A percentile compares a stretch with the other conserved stretches of the same genome.
These are phyloP conservation scores for Catonia carolina DNA, from an alignment of 2,888 invertebrate genomes.

Conservation along the genomic window DNA sequence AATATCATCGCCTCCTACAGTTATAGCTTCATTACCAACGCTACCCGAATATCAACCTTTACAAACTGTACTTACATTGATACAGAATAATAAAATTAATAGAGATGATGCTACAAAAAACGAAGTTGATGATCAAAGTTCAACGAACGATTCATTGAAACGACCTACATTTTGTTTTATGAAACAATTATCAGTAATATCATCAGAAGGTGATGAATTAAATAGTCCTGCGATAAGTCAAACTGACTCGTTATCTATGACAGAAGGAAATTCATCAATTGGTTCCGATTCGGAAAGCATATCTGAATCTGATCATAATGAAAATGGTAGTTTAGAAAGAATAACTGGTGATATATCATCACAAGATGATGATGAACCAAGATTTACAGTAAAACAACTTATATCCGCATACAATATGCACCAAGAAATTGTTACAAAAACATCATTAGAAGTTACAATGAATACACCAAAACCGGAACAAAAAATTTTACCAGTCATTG, in stretches of 20 bases:
- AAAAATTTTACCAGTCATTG: constrained; percentile 22
- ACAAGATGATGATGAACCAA: constrained; percentile 39
- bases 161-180: constrained; percentile 15
- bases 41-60: constrained; percentile 12
- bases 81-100: constrained; percentile 15
- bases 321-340: constrained; percentile 28
- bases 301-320: constrained; percentile 21
- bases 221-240: neutral
- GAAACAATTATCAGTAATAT: constrained; percentile 17
- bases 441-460: constrained; percentile 40
- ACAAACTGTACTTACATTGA: constrained; percentile 22
- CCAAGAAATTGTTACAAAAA: constrained; percentile 45
- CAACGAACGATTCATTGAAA: constrained; percentile 10
- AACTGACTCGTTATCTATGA: constrained; percentile 26
- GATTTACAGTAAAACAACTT: constrained; percentile 46
- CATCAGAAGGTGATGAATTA: neutral
- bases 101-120: constrained; percentile 9
- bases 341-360: constrained; percentile 22
- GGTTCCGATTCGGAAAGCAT: constrained; percentile 19
- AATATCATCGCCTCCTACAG: too few relatives aligned
- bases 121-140: constrained; percentile 16
- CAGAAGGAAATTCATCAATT: constrained; percentile 20
- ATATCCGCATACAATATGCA: constrained; percentile 47
- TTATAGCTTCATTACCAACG: too few relatives aligned
- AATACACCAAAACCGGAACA: constrained; percentile 13